Evolutionary conservation across 2,113 vertebrate genomes (phyloP), one percentile per base, ranked within the genome.

Genomic region (Serilophus lunatus): DNA sequence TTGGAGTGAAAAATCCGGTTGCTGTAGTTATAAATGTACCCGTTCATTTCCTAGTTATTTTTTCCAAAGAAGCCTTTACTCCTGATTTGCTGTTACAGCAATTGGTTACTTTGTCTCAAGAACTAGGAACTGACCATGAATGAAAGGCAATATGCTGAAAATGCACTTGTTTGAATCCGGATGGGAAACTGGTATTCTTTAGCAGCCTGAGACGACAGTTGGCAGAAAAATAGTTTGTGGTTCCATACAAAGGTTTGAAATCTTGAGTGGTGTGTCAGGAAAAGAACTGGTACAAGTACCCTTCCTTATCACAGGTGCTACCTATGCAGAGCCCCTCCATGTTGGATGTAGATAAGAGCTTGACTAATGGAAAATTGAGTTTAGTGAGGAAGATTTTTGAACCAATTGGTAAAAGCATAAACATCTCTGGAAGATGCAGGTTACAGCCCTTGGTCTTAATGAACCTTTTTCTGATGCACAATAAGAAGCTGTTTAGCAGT

Each of bases 381-480:
- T 74, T 11, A n/a, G 8, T 9, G 8, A 53, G 16, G 20, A 87
- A 35, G 16, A 15, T 16, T 56, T 50, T 44, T 23, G 10, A 25
- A 3, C 4, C 7, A 29, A 0, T 59, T 19, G 3, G 1, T 60
- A 78, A 77, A 17, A 20, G 50, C n/a, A 83, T 24, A 86, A 69
- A 13, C 18, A 18, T 44, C 15, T 42, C 16, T 79, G 57, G 22
- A 74, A 89, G 56, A 61, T 77, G 29, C 5, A 61, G 17, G n/a
- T 68, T 12, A 19, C 22, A 91, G 33, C n/a, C 25, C 24, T 49
- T 38, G 5, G 10, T 68, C 60, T 38, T 25, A 15, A 1, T 7
- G 0, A 60, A 23, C 4, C 1, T 16, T 53, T 38, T 57, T 38
- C 10, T 64, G 9, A 28, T 59, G 26, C 25, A 68, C 2, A 1